phyloP scores from a whole-genome alignment of 2,888 invertebrate species.

The Nudaria mundana region DNA sequence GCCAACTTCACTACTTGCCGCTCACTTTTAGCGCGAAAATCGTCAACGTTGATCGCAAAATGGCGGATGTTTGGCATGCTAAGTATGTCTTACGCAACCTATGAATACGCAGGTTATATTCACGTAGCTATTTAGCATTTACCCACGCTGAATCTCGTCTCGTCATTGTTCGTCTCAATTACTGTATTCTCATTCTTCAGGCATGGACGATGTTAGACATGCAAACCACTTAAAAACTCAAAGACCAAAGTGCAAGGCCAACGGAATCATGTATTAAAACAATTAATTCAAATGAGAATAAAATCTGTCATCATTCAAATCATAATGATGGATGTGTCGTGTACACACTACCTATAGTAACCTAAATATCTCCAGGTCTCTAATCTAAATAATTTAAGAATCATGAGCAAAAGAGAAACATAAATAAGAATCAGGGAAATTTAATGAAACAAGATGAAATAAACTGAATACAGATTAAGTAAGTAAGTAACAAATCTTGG shows the following conservation, averaged over 20 bases:
- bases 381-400: no score
- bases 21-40: slow-evolving; percentile 64
- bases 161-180: slow-evolving; percentile 65
- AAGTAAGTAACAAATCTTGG: no score
- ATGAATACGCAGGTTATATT: slow-evolving; percentile 40
- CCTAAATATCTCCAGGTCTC: no score
- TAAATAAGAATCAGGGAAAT: no score
- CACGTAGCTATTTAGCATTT: slow-evolving; percentile 40
- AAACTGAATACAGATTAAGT: no score
- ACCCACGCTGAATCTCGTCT: slow-evolving; percentile 49
- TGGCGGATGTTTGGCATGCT: slow-evolving; percentile 61
- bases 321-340: no score
- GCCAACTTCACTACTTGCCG: slow-evolving; percentile 53
- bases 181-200: slow-evolving; percentile 56
- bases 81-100: slow-evolving; percentile 57
- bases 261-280: slow-evolving; percentile 9
- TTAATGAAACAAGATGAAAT: no score
- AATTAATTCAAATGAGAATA: not conserved
- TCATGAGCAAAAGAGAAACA: no score
- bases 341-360: no score
- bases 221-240: slow-evolving; percentile 48
- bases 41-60: slow-evolving; percentile 64
- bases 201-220: slow-evolving; percentile 41
- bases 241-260: slow-evolving; percentile 58
- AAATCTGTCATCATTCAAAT: no score